These are phyloP conservation scores for Tipula confusa DNA, from an alignment of 2,888 invertebrate species.

Conservation along the genomic window DNA sequence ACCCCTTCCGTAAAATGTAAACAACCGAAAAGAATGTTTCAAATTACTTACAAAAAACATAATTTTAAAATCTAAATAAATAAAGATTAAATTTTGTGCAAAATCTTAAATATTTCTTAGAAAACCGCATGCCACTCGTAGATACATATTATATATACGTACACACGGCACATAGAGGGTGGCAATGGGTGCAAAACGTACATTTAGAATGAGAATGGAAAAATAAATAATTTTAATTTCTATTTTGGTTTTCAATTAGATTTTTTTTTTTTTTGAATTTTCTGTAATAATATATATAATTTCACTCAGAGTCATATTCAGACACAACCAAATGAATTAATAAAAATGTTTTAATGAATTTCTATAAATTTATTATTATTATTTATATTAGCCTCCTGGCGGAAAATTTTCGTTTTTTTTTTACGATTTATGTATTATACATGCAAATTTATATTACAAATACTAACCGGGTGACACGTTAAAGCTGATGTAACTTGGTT, in stretches of 20 bases:
- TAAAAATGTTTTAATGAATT: conserved; percentile 25
- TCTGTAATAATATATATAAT: not conserved
- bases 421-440: not conserved
- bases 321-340: not conserved
- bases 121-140: not conserved
- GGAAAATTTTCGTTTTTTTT: not conserved
- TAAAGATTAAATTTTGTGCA: not conserved
- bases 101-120: not conserved
- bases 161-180: not conserved
- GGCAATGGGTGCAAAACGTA: not conserved
- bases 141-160: not conserved
- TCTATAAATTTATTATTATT: not conserved
- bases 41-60: not conserved
- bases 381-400: not conserved
- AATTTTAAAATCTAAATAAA: not conserved
- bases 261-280: not conserved
- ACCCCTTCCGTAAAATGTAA: too few species aligned
- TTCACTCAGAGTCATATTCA: not conserved
- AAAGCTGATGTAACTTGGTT: too few species aligned
- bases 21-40: not conserved
- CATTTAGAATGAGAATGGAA: not conserved
- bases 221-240: not conserved
- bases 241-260: conserved; percentile 20
- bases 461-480: too few species aligned
- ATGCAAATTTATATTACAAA: too few species aligned